Evolutionary conservation across 2,797 vertebrate genomes (phyloP).

Genomic region (Pangasius macronema): DNA sequence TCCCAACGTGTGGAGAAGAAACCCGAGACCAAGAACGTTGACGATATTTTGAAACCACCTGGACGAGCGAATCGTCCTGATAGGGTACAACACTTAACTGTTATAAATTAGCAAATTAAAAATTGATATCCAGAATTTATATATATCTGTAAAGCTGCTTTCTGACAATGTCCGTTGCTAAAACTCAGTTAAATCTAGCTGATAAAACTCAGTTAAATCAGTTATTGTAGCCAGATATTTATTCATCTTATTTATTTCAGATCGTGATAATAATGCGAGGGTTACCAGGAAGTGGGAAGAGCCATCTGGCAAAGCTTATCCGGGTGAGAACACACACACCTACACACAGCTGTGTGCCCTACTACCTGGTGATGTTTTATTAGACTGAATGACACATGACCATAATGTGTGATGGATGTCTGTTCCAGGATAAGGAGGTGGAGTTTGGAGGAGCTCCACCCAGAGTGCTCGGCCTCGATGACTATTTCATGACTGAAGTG

Average conservation of each 20-base stretch:
- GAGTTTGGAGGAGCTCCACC: constrained; percentile 96
- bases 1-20: constrained; percentile 89
- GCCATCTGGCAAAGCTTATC: constrained; percentile 96
- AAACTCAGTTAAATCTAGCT: not conserved
- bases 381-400: not conserved
- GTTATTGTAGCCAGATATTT: no score
- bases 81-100: constrained; percentile 73
- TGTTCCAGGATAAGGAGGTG: constrained; percentile 91
- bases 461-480: constrained; percentile 93
- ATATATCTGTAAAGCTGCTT: not conserved
- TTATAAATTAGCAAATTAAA: not conserved
- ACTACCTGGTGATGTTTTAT: not conserved
- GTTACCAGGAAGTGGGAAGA: constrained; percentile 96
- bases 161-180: not conserved
- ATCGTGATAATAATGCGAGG: constrained; percentile 99
- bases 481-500: constrained; percentile 97
- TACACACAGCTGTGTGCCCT: not conserved
- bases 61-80: constrained; percentile 90
- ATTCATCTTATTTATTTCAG: constrained; percentile 63
- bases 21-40: constrained; percentile 95
- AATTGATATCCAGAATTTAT: not conserved
- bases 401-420: not conserved
- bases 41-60: constrained; percentile 94
- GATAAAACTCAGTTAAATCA: not conserved
- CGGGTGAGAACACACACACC: constrained; percentile 75